phyloP scores from a whole-genome alignment of 1,140 invertebrate genomes.

The Triops longicaudatus region DNA sequence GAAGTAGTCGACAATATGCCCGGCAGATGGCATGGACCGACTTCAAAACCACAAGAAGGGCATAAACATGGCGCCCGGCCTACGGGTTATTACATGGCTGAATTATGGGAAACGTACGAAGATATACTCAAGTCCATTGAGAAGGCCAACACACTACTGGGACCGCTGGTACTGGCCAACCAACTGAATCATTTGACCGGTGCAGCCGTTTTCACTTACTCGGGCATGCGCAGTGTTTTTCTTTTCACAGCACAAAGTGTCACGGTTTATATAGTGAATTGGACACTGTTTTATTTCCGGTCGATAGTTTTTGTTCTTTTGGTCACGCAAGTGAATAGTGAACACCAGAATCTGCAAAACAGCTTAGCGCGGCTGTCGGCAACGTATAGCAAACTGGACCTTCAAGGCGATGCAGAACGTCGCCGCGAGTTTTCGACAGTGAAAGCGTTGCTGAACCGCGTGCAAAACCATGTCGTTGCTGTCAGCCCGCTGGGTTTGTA shows the following conservation, averaged over 20 bases:
- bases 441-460: background rate
- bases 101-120: background rate
- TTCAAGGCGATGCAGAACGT: background rate
- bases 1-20: too few relatives aligned
- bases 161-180: background rate
- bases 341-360: background rate
- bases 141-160: background rate
- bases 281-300: background rate
- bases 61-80: background rate
- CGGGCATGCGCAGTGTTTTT: background rate
- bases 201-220: background rate
- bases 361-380: background rate
- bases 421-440: background rate
- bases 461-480: background rate
- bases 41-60: too few relatives aligned
- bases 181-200: background rate
- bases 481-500: background rate
- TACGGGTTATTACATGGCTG: background rate
- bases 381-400: background rate
- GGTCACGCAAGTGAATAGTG: background rate
- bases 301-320: background rate
- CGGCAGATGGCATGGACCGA: too few relatives aligned
- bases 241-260: background rate
- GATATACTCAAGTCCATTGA: background rate
- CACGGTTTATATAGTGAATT: background rate